Evolutionary conservation across 2,888 invertebrate genomes (phyloP).

Genomic region (Asteroscopus sphinx): DNA sequence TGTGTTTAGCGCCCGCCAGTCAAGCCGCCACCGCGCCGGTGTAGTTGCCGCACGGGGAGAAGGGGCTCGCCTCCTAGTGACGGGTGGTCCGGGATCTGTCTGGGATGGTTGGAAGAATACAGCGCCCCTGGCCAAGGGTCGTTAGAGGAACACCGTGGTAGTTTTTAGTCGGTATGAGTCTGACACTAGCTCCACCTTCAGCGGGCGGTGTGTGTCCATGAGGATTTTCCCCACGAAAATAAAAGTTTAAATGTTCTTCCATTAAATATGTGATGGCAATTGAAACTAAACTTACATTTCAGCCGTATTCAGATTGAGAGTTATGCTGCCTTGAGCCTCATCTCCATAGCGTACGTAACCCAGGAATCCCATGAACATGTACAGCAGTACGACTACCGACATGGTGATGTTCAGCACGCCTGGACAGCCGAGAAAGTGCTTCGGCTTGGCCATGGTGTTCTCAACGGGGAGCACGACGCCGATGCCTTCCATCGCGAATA

Average conservation of each 20-base stretch:
- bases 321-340: conserved; percentile 93
- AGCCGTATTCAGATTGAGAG: conserved; percentile 93
- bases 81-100: too few species aligned
- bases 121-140: too few species aligned
- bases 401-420: conserved; percentile 97
- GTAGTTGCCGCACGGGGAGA: too few species aligned
- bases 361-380: conserved; percentile 95
- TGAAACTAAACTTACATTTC: conserved; percentile 89
- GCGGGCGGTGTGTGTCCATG: too few species aligned
- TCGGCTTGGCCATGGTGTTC: conserved; percentile 96
- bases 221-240: too few species aligned
- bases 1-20: too few species aligned
- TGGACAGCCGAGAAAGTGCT: conserved; percentile 94
- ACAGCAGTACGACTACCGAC: conserved; percentile 94
- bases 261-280: not conserved
- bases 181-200: too few species aligned
- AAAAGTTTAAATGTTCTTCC: not conserved
- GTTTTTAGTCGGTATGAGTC: too few species aligned
- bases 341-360: conserved; percentile 96
- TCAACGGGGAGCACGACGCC: conserved; percentile 97
- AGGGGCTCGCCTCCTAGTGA: too few species aligned
- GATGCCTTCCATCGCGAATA: conserved; percentile 99
- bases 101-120: too few species aligned
- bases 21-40: too few species aligned
- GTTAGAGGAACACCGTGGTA: too few species aligned